Evolutionary conservation across 2,113 vertebrate genomes (phyloP), one percentile per base, ranked within the genome.

Genomic region (Aspidoscelis tigris): DNA sequence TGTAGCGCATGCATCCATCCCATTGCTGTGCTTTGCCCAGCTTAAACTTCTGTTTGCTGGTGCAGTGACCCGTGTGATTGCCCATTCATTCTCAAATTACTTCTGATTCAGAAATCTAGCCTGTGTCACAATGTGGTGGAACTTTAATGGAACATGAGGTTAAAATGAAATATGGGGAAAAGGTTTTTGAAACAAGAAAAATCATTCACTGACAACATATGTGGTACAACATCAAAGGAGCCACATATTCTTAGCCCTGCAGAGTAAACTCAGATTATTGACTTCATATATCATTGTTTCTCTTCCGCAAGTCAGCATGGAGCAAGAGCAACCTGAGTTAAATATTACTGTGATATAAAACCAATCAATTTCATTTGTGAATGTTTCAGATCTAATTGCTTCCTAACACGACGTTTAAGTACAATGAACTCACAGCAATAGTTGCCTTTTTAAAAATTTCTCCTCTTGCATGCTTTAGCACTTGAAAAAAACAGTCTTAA

Each of bases 121-220:
- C 61, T 84, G 12, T 47, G 7, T 24, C 69, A 71, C 20, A 4
- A 41, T n/a, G 16, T 55, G 50, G 43, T 64, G 43, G 26, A 79
- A 65, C 21, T 39, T 74, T 82, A 65, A 72, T 44, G 11, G 41
- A 72, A 33, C 2, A 24, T 0, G 2, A 84, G 75, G 66, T 80
- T 86, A 41, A 84, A 84, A 84, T 44, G 22, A 86, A 90, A 65
- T 58, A 82, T 81, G 61, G 69, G 7, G 50, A 39, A 41, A 44
- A 76, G 22, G 50, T 21, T 75, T 50, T 55, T 75, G 47, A 76
- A 69, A 58, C 9, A 6, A 85, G 58, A 80, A 41, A 1, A n/a
- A 43, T 44, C 64, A 70, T 26, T 68, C 41, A 75, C 41, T 74
- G 71, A 53, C 79, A 64, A 4, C 43, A 1, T 65, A 55, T 65